Percentiles rank a stretch among this genome's conserved stretches.
Conservation (phyloP, 2,888 invertebrate species). For the Argyresthia goedartella region DNA sequence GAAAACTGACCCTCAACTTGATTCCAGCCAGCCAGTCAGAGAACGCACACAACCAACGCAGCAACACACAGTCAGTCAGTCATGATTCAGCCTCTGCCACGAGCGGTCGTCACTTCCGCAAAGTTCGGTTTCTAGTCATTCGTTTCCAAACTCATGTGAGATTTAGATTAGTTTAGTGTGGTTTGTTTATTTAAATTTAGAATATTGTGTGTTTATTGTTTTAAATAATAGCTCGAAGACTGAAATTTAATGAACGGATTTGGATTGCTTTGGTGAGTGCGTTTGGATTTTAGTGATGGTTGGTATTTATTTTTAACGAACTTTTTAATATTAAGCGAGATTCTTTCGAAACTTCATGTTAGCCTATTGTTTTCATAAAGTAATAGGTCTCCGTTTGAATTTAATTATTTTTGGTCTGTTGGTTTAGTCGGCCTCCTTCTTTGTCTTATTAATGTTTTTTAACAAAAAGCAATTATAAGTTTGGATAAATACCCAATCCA, state of each 20-base stretch:
- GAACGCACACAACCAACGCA: too few relatives aligned
- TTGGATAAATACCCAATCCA: too few relatives aligned
- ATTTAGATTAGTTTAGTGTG: conserved; percentile 15
- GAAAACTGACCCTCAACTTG: conserved; percentile 48
- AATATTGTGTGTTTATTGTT: conserved; percentile 23
- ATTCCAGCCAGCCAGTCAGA: too few relatives aligned
- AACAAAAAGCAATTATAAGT: too few relatives aligned
- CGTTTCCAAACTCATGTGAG: conserved; percentile 29
- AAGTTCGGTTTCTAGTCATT: conserved; percentile 62
- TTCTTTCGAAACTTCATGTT: background rate
- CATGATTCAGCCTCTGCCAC: conserved; percentile 59
- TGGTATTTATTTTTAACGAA: background rate
- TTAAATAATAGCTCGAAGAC: conserved; percentile 17
- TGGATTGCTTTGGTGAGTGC: conserved; percentile 62
- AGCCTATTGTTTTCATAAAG: too few relatives aligned
- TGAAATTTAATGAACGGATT: conserved; percentile 62
- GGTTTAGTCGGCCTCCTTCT: too few relatives aligned
- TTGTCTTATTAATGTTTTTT: too few relatives aligned
- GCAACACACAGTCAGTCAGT: conserved; percentile 37
- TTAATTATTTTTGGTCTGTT: too few relatives aligned
- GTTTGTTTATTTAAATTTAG: conserved; percentile 30
- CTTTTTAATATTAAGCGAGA: background rate
- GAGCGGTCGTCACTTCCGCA: conserved; percentile 51
- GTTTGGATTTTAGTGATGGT: conserved; percentile 9
- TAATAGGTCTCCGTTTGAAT: too few relatives aligned